Percentiles rank a stretch among this genome's conserved stretches.
Conservation (phyloP, 2,797 vertebrate species). For the Oophaga sylvatica region DNA sequence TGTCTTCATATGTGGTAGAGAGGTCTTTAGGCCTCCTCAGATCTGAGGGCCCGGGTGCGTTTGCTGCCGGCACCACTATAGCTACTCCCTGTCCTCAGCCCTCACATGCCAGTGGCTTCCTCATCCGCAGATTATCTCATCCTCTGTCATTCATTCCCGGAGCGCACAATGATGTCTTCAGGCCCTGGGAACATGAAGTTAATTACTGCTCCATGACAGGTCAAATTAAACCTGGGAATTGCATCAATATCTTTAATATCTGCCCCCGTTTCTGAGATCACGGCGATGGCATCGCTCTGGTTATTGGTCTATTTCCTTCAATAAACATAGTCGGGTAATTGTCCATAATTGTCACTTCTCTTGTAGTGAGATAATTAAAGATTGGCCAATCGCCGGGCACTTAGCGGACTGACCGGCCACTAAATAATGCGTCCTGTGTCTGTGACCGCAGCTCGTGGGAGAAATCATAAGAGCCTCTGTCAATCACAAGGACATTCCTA, state of each 20-base stretch:
- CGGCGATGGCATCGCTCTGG: background rate
- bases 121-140: background rate
- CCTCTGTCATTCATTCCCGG: background rate
- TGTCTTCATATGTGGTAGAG: too few relatives aligned
- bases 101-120: background rate
- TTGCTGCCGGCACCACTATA: too few relatives aligned
- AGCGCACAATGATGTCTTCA: background rate
- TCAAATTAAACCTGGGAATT: slow-evolving; percentile 50
- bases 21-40: too few relatives aligned
- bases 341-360: slow-evolving; percentile 39
- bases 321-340: slow-evolving; percentile 32
- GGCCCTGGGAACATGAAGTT: slow-evolving; percentile 33
- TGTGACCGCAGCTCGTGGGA: background rate
- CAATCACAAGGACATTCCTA: slow-evolving; percentile 15
- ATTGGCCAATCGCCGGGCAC: slow-evolving; percentile 5
- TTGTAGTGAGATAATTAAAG: slow-evolving; percentile 40
- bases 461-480: background rate
- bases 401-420: background rate
- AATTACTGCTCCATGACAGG: slow-evolving; percentile 45
- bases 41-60: too few relatives aligned
- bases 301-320: slow-evolving; percentile 43
- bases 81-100: background rate
- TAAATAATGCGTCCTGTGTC: slow-evolving; percentile 2
- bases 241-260: slow-evolving; percentile 57
- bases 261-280: slow-evolving; percentile 11